These are phyloP conservation scores for Drosophila pseudotakahashii DNA, from an alignment of 2,888 invertebrate genomes.

Conservation along the genomic window DNA sequence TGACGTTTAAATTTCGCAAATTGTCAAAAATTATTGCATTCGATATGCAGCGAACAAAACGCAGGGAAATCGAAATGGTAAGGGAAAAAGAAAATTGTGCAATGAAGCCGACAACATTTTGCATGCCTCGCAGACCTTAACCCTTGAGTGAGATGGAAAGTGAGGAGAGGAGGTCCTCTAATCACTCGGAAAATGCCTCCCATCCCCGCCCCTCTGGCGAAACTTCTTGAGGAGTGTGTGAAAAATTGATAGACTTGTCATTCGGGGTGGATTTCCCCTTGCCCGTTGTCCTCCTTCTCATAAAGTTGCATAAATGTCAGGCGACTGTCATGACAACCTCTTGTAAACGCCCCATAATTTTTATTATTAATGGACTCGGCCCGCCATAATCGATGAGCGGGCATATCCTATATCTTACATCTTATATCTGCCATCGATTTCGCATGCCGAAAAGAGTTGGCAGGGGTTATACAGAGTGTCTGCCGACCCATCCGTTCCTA, in stretches of 20 bases:
- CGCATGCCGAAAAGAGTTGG: conserved; percentile 22
- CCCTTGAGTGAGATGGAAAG: conserved; percentile 33
- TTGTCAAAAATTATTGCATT: conserved; percentile 62
- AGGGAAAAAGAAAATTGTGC: conserved; percentile 54
- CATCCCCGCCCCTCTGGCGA: conserved; percentile 42
- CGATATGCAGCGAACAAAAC: conserved; percentile 57
- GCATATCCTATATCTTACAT: conserved; percentile 17
- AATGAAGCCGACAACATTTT: conserved; percentile 67
- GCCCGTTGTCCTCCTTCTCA: conserved; percentile 47
- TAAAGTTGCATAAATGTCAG: conserved; percentile 79
- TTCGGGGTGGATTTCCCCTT: conserved; percentile 56
- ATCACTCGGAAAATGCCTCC: conserved; percentile 46
- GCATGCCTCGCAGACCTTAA: conserved; percentile 49
- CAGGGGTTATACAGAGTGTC: background rate
- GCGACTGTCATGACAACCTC: conserved; percentile 76
- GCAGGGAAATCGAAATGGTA: background rate
- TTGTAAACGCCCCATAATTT: conserved; percentile 79
- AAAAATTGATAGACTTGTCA: conserved; percentile 79
- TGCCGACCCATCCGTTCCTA: background rate
- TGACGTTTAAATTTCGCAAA: conserved; percentile 59
- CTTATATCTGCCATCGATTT: conserved; percentile 24
- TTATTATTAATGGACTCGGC: conserved; percentile 69
- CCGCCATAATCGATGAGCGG: conserved; percentile 55
- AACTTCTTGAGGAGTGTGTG: conserved; percentile 70
- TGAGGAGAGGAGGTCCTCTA: conserved; percentile 51